These are phyloP conservation scores for Junonia oenone DNA, from an alignment of 2,888 invertebrate genomes.

Conservation along the genomic window DNA sequence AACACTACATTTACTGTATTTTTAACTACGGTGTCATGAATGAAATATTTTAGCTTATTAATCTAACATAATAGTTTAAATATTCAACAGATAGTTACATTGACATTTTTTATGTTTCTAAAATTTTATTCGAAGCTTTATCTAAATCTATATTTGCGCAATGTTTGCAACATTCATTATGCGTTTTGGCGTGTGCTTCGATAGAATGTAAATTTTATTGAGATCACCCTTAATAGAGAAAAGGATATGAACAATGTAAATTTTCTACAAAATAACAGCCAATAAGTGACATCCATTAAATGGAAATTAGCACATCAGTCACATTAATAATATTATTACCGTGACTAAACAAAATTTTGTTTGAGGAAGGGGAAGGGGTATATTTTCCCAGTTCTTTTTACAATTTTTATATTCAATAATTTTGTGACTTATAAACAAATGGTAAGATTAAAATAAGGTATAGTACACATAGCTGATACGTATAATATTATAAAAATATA, in stretches of 20 bases:
- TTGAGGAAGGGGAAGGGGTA: neutral
- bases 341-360: too few species aligned
- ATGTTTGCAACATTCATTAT: neutral
- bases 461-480: too few species aligned
- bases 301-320: neutral
- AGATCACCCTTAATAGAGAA: neutral
- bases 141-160: neutral
- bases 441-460: too few species aligned
- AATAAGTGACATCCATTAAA: neutral
- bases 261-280: neutral
- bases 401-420: too few species aligned
- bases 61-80: neutral
- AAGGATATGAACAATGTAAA: neutral
- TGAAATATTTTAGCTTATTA: neutral
- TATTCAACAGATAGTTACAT: neutral
- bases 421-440: too few species aligned
- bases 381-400: neutral
- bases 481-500: too few species aligned
- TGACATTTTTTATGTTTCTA: neutral
- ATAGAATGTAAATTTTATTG: neutral
- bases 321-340: too few species aligned
- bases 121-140: neutral
- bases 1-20: neutral
- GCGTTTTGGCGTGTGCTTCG: neutral
- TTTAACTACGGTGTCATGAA: neutral